A percentile compares a stretch with the other conserved stretches of the same genome.
phyloP scores from a whole-genome alignment of 2,888 invertebrate species.

The Ametastegia equiseti region DNA sequence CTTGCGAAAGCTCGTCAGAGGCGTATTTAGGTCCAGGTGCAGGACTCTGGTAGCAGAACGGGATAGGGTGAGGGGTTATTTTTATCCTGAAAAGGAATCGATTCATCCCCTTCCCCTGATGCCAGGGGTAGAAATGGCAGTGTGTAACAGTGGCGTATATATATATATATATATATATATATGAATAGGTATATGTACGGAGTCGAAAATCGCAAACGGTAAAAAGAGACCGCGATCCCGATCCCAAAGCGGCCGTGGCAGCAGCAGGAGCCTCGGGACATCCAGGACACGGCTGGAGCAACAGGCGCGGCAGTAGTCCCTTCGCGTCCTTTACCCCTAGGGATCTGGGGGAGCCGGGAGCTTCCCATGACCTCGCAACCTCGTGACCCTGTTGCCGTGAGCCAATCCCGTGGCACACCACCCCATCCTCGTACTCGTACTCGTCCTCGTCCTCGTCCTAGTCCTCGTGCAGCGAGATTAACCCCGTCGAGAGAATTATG shows the following conservation, averaged over 20 bases:
- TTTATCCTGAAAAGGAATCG: slow-evolving; percentile 65
- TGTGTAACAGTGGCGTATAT: too few relatives aligned
- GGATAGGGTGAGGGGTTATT: slow-evolving; percentile 59
- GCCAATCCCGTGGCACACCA: not conserved
- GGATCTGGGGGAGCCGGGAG: not conserved
- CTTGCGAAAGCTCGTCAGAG: slow-evolving; percentile 45
- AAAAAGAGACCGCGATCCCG: not conserved
- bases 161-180: too few relatives aligned
- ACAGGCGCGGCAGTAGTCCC: slow-evolving; percentile 20
- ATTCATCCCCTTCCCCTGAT: slow-evolving; percentile 63
- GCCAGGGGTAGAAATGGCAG: too few relatives aligned
- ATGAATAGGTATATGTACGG: not conserved
- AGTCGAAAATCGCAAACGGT: slow-evolving; percentile 3
- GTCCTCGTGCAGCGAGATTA: slow-evolving; percentile 16
- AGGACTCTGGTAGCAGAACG: not conserved
- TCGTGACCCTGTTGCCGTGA: slow-evolving; percentile 32
- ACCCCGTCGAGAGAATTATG: slow-evolving; percentile 12
- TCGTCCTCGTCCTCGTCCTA: too few relatives aligned
- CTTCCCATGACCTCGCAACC: slow-evolving; percentile 38
- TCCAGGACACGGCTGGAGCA: slow-evolving; percentile 35
- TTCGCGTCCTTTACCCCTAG: slow-evolving; percentile 1
- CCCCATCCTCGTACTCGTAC: not conserved
- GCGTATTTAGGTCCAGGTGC: slow-evolving; percentile 33
- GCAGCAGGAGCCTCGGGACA: not conserved
- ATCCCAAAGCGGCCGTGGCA: too few relatives aligned